A percentile compares a stretch with the other conserved stretches of the same genome.
These are phyloP conservation scores for Parazoanthus swiftii DNA, from an alignment of 92 coral and sea anemone genomes.

Conservation along the genomic window DNA sequence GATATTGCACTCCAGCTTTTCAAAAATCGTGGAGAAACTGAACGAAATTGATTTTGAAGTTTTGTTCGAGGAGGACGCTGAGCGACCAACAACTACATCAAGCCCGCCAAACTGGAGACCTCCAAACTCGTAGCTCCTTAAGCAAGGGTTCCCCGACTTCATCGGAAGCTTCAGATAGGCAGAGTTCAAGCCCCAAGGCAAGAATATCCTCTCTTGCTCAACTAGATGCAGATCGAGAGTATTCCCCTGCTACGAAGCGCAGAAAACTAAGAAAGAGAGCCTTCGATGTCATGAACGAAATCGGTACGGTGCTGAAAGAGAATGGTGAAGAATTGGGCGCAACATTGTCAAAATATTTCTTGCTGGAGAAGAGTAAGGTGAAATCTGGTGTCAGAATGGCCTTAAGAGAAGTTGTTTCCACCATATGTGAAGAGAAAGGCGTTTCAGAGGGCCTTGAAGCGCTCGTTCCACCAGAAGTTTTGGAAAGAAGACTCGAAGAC, in stretches of 20 bases:
- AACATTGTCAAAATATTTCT: not conserved
- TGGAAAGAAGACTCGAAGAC: not conserved
- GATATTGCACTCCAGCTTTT: not conserved
- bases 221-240: not conserved
- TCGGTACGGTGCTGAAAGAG: conserved; percentile 1
- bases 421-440: conserved; percentile 4
- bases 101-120: conserved; percentile 18
- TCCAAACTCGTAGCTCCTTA: not conserved
- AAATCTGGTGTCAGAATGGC: conserved; percentile 6
- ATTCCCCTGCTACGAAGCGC: conserved; percentile 13
- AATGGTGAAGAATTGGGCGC: conserved; percentile 2
- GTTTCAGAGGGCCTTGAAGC: not conserved
- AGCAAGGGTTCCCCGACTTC: conserved; percentile 1
- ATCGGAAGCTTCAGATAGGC: not conserved
- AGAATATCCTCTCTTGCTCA: conserved; percentile 9
- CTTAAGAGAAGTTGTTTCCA: conserved; percentile 4
- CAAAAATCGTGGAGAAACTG: not conserved
- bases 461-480: conserved; percentile 7
- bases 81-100: not conserved
- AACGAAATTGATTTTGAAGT: not conserved
- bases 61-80: not conserved
- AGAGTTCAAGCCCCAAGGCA: conserved; percentile 5
- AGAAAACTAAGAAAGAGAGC: not conserved
- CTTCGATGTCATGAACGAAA: conserved; percentile 5
- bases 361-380: not conserved